phyloP scores from a whole-genome alignment of 35 echinoderm and acorn worm species.

The Diadema setosum region DNA sequence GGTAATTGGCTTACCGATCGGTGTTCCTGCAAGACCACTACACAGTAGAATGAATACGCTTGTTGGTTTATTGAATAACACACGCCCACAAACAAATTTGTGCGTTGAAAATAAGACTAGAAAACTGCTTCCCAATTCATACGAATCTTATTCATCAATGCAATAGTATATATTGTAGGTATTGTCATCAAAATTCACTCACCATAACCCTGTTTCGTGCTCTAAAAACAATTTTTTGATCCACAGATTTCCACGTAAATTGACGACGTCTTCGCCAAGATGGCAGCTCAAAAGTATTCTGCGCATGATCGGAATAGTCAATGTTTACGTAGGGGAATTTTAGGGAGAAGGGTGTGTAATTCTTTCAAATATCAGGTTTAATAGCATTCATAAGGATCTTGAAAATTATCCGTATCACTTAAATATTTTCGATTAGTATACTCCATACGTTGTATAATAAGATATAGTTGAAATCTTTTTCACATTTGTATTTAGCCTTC shows the following conservation, averaged over 20 bases:
- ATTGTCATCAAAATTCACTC: background rate
- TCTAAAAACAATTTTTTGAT: constrained; percentile 22
- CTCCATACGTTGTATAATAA: too few relatives aligned
- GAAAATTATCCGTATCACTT: too few relatives aligned
- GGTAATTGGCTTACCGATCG: too few relatives aligned
- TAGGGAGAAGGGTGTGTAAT: too few relatives aligned
- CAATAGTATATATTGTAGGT: background rate
- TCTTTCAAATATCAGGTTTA: too few relatives aligned
- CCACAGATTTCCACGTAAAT: background rate
- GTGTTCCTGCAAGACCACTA: constrained; percentile 13
- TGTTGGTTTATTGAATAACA: constrained; percentile 1
- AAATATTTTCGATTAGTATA: too few relatives aligned
- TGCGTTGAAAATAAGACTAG: background rate
- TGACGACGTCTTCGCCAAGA: constrained; percentile 40
- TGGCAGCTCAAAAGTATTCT: constrained; percentile 66
- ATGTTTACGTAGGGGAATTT: background rate
- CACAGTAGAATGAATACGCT: background rate
- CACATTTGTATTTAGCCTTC: too few relatives aligned
- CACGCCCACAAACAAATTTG: constrained; percentile 22
- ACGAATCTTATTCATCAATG: background rate
- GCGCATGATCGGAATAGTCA: constrained; percentile 55
- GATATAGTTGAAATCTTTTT: too few relatives aligned
- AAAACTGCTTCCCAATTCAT: background rate
- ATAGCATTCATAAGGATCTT: too few relatives aligned
- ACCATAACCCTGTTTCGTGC: background rate